A percentile compares a stretch with the other conserved stretches of the same genome.
Conservation (phyloP, 1,140 invertebrate species). For the Cotesia glomerata region DNA sequence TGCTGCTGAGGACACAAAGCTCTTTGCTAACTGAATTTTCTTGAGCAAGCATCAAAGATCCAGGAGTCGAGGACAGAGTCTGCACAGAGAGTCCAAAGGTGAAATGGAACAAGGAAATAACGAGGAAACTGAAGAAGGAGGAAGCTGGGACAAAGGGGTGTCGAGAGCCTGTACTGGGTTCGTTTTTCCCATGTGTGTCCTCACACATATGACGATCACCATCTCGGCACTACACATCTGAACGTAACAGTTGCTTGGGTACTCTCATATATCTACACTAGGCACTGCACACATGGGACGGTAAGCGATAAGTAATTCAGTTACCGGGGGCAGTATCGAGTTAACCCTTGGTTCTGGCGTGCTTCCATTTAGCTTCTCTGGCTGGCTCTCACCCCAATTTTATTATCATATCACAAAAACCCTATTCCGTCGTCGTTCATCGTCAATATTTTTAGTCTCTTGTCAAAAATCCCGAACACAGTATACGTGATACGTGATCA, state of each 20-base stretch:
- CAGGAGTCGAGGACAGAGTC: no score
- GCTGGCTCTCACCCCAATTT: not conserved
- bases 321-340: slow-evolving; percentile 60
- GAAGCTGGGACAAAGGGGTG: slow-evolving; percentile 5
- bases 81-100: slow-evolving; percentile 13
- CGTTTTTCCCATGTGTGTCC: slow-evolving; percentile 1
- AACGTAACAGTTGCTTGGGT: not conserved
- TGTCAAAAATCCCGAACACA: not conserved
- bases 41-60: slow-evolving; percentile 63
- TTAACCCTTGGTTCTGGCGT: slow-evolving; percentile 63
- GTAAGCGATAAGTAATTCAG: slow-evolving; percentile 64
- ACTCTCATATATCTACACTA: slow-evolving; percentile 42
- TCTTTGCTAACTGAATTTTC: slow-evolving; percentile 63
- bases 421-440: not conserved
- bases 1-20: slow-evolving; percentile 56
- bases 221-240: not conserved
- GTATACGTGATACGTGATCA: no score
- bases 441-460: not conserved
- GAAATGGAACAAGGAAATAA: not conserved
- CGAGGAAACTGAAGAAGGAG: slow-evolving; percentile 12
- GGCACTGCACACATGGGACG: slow-evolving; percentile 56
- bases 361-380: slow-evolving; percentile 58
- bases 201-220: slow-evolving; percentile 11
- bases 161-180: not conserved
- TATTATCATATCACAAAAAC: not conserved